Conservation (phyloP, 2,888 invertebrate species). For the Drosophila percnosoma region DNA sequence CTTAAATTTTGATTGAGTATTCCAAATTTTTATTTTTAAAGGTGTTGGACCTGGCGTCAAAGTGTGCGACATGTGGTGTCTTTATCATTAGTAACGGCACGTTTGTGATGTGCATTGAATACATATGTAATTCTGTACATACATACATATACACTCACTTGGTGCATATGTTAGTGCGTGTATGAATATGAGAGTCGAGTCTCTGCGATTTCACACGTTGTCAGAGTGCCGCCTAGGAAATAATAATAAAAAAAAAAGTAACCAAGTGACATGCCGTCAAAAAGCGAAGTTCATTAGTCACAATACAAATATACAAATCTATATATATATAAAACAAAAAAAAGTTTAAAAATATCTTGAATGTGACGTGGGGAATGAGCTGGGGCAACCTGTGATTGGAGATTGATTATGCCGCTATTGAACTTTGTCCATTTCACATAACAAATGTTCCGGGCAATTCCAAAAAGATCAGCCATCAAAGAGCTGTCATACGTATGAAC, state of each 20-base stretch:
- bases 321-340: constrained; percentile 16
- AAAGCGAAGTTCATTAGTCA: constrained; percentile 70
- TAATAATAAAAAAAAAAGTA: constrained; percentile 10
- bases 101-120: constrained; percentile 35
- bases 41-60: constrained; percentile 13
- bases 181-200: constrained; percentile 7
- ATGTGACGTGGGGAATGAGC: constrained; percentile 27
- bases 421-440: constrained; percentile 46
- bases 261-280: constrained; percentile 70
- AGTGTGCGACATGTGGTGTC: constrained; percentile 52
- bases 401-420: constrained; percentile 55
- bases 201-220: constrained; percentile 71
- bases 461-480: constrained; percentile 40
- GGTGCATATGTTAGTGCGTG: constrained; percentile 2
- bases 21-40: constrained; percentile 1
- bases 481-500: constrained; percentile 37
- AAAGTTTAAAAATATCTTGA: constrained; percentile 30
- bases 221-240: constrained; percentile 22
- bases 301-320: constrained; percentile 38
- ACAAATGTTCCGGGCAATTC: constrained; percentile 15
- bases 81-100: constrained; percentile 76
- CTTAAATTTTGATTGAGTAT: too few species aligned
- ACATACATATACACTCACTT: background rate
- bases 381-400: constrained; percentile 27
- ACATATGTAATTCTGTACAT: background rate